Evolutionary conservation across 2,888 invertebrate species (phyloP).

Genomic region (Chymomyza fuscimana): DNA sequence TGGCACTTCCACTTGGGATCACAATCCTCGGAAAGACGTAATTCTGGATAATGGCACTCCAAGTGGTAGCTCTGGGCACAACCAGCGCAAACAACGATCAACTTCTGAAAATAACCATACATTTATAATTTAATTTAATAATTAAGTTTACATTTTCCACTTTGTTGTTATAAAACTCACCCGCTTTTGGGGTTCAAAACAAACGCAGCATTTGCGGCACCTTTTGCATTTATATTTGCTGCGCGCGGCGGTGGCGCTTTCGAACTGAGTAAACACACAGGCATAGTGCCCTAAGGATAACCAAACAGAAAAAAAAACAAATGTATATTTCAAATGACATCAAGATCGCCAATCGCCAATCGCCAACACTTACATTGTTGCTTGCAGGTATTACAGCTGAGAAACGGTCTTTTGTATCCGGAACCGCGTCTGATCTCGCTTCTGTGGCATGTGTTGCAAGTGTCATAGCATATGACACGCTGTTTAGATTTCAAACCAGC

Average conservation of each 20-base stretch:
- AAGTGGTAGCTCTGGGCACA: too few relatives aligned
- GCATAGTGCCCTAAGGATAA: conserved; percentile 60
- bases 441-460: conserved; percentile 69
- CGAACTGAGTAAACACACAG: conserved; percentile 68
- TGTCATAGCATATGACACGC: too few relatives aligned
- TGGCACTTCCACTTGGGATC: too few relatives aligned
- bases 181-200: conserved; percentile 20
- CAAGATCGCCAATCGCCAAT: neutral
- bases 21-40: too few relatives aligned
- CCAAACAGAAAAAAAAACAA: conserved; percentile 73
- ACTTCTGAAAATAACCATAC: too few relatives aligned
- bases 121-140: too few relatives aligned
- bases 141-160: too few relatives aligned
- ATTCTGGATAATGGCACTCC: too few relatives aligned
- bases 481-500: too few relatives aligned
- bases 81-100: too few relatives aligned
- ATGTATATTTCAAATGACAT: conserved; percentile 34
- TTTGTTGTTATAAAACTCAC: too few relatives aligned
- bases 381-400: conserved; percentile 70
- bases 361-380: conserved; percentile 68
- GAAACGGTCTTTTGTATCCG: conserved; percentile 67
- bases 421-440: conserved; percentile 68
- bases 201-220: conserved; percentile 89
- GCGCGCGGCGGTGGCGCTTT: conserved; percentile 61
- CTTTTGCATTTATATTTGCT: conserved; percentile 91